These are phyloP conservation scores for Cheirogaleus major DNA, from an alignment of 2,797 vertebrate species.

Conservation along the genomic window DNA sequence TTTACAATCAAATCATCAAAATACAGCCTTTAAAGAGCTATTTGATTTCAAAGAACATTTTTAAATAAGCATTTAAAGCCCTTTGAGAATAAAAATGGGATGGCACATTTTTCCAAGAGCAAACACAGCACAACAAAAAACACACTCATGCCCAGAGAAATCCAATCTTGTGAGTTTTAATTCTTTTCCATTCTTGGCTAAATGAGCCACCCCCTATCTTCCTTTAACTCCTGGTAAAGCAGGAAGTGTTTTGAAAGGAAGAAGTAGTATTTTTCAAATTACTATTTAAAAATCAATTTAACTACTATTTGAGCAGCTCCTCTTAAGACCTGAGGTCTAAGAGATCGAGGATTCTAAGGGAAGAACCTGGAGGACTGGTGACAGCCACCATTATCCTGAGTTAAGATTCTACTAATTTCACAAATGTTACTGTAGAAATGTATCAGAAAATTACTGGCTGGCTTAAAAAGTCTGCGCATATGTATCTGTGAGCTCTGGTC, in stretches of 20 bases:
- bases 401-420: background rate
- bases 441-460: background rate
- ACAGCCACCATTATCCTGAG: background rate
- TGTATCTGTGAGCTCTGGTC: background rate
- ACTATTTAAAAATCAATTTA: background rate
- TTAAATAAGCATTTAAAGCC: conserved; percentile 78
- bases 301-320: conserved; percentile 8
- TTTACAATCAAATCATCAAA: conserved; percentile 80
- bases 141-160: conserved; percentile 52
- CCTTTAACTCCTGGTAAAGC: conserved; percentile 54
- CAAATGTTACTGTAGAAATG: background rate
- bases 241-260: conserved; percentile 33
- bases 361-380: background rate
- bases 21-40: conserved; percentile 79
- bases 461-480: background rate
- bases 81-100: conserved; percentile 70
- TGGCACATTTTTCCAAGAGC: conserved; percentile 75
- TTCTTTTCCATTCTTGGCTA: conserved; percentile 54
- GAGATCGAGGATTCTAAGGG: background rate
- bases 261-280: conserved; percentile 52
- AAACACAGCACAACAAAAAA: conserved; percentile 68
- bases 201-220: conserved; percentile 55
- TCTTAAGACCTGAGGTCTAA: background rate
- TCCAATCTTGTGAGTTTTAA: conserved; percentile 45
- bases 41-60: conserved; percentile 81